Evolutionary conservation across 2,888 invertebrate genomes (phyloP).

Genomic region (Eupithecia insigniata): DNA sequence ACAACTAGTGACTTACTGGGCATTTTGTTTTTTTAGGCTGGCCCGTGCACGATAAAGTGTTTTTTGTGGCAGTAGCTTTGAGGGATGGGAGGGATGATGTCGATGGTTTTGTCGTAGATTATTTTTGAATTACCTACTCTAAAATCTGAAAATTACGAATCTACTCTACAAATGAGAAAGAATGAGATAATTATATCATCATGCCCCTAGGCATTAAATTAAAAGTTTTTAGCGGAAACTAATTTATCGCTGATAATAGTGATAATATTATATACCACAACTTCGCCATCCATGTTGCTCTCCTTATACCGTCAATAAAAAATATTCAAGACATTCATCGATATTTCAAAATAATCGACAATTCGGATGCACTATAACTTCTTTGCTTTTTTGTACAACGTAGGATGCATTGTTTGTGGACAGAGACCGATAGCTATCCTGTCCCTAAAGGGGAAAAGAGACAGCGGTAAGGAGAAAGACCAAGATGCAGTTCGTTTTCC

Average conservation of each 20-base stretch:
- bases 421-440: conserved; percentile 62
- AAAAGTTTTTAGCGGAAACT: no score
- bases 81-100: conserved; percentile 48
- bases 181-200: no score
- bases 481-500: conserved; percentile 61
- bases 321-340: conserved; percentile 48
- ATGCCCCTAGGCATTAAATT: no score
- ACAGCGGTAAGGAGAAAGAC: conserved; percentile 50
- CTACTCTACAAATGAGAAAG: no score
- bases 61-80: conserved; percentile 82
- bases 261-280: no score
- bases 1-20: conserved; percentile 80
- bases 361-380: conserved; percentile 57
- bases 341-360: conserved; percentile 57
- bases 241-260: no score
- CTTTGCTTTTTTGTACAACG: conserved; percentile 74
- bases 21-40: conserved; percentile 81
- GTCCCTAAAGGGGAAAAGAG: conserved; percentile 54
- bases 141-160: no score
- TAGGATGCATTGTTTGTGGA: conserved; percentile 81
- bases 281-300: no score
- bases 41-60: conserved; percentile 81
- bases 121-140: no score
- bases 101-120: no score
- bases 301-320: conserved; percentile 3